These are phyloP conservation scores for Saccostrea cuccullata DNA, from an alignment of 1,140 invertebrate species.

Conservation along the genomic window DNA sequence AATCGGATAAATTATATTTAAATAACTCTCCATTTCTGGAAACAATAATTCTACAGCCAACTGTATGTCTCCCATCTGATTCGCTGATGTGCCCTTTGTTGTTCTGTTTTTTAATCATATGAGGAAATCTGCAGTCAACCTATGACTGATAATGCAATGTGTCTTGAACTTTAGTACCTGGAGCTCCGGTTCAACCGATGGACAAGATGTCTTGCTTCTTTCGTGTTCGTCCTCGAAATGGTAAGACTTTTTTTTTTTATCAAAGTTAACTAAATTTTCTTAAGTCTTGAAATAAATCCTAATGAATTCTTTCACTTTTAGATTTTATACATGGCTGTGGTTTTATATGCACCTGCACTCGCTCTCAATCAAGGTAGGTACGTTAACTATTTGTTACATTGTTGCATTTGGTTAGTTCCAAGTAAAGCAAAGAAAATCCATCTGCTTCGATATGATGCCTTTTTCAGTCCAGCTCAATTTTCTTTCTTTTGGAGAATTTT, in stretches of 20 bases:
- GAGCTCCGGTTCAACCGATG: conserved; percentile 52
- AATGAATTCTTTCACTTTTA: conserved; percentile 58
- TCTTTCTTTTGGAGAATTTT: too few relatives aligned
- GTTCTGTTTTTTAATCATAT: too few relatives aligned
- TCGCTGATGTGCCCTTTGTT: background rate
- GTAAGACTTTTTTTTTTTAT: conserved; percentile 26
- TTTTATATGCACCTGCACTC: conserved; percentile 73
- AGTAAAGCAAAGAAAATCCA: too few relatives aligned
- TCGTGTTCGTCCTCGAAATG: conserved; percentile 57
- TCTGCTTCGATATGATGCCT: too few relatives aligned
- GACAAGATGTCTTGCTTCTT: conserved; percentile 49
- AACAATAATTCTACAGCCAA: too few relatives aligned
- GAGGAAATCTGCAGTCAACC: too few relatives aligned
- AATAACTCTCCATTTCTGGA: too few relatives aligned
- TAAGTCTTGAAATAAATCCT: background rate
- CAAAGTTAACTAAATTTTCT: background rate
- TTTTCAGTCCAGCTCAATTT: too few relatives aligned
- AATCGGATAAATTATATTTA: too few relatives aligned
- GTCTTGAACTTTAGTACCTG: conserved; percentile 49
- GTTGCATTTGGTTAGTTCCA: background rate
- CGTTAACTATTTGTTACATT: background rate
- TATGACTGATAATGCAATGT: too few relatives aligned
- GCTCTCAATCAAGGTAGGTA: conserved; percentile 71
- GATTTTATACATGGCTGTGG: conserved; percentile 74
- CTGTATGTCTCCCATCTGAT: background rate